Conservation (phyloP, 1,140 invertebrate species). For the Drosophila orosa region DNA sequence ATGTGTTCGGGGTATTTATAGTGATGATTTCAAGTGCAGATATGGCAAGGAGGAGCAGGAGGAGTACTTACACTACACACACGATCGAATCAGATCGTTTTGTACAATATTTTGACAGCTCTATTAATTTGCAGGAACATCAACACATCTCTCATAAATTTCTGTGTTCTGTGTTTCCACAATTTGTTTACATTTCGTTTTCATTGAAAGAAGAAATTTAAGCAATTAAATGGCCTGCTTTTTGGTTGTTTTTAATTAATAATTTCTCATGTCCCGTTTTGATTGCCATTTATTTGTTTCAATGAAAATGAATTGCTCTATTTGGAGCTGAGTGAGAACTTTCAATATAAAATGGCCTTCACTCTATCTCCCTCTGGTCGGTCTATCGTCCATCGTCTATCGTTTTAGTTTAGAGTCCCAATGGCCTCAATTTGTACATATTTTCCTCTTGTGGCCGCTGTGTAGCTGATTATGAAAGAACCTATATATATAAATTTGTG, state of each 20-base stretch:
- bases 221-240: background rate
- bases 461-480: constrained; percentile 55
- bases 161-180: constrained; percentile 21
- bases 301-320: constrained; percentile 52
- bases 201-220: background rate
- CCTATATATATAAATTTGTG: background rate
- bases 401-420: constrained; percentile 37
- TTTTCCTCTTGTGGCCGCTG: constrained; percentile 12
- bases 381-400: too few species aligned
- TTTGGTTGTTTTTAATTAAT: background rate
- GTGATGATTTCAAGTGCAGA: constrained; percentile 57
- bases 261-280: constrained; percentile 7
- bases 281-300: constrained; percentile 37
- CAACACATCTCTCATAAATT: too few species aligned
- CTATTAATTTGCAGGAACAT: constrained; percentile 23
- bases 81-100: background rate
- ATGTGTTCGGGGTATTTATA: constrained; percentile 55
- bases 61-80: background rate
- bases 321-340: constrained; percentile 10
- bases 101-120: constrained; percentile 19
- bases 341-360: constrained; percentile 2
- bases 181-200: constrained; percentile 30
- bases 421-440: constrained; percentile 38
- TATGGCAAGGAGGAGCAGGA: background rate
- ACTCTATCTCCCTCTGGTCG: background rate